Evolutionary conservation across 1,140 invertebrate genomes (phyloP), one percentile per base, ranked within the genome.

Genomic region (Drosophila busckii): DNA sequence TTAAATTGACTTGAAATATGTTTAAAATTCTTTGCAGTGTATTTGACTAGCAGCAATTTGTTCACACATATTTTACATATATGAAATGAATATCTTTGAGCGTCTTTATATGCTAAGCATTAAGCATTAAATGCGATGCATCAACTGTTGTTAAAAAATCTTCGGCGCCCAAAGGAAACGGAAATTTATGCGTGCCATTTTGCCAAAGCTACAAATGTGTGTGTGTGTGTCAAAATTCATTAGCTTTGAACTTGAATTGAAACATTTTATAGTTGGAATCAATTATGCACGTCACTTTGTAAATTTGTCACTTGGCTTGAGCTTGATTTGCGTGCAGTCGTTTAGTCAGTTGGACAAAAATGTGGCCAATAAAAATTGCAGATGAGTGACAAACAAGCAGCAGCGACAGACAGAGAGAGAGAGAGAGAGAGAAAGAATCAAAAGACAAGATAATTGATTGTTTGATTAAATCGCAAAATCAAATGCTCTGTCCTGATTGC

Each of bases 121-220:
- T 82, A 82, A 69, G 75, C 75, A 82, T 80, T 80, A 82, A 80
- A 80, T 69, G 42, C 69, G 59, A 80, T 80, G 73, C 82, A 80
- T 80, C 73, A 80, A 82, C 69, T 73, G 67, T 67, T 78, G 71
- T 56, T 80, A 78, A 78, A 78, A 67, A 70, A 80, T 82, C 75
- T 80, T 80, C 66, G 68, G 50, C 75, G 68, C 49, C n/a, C n/a
- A n/a, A n/a, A 44, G 53, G 45, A 10, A 53, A 37, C 70, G 58
- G 69, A 75, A 75, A 80, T 80, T 80, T 80, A 82, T 80, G 76
- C 60, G 46, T 60, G 69, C 75, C 75, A 80, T 75, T 82, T 70
- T 78, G 42, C 63, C 63, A 49, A 34, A 46, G 50, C 52, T 28
- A 38, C 10, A 2, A 10, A 3, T 41, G 15, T 19, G 16, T 22